Percentiles rank a stretch among this genome's conserved stretches.
These are phyloP conservation scores for Eubasilissa regina DNA, from an alignment of 1,140 invertebrate species.

Conservation along the genomic window DNA sequence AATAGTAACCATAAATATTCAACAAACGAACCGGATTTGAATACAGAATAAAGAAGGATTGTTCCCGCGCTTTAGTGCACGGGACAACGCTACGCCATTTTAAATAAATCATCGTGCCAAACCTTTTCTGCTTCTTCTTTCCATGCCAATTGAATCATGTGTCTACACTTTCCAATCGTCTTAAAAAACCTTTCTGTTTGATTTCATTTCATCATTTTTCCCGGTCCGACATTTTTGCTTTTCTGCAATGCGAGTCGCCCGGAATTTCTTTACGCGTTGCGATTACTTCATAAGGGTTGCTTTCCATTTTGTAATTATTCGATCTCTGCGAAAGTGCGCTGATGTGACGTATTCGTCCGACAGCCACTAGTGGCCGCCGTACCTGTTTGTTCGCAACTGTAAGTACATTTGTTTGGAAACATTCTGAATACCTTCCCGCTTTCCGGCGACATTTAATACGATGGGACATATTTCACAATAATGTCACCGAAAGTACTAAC, in stretches of 20 bases:
- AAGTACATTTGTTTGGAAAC: neutral
- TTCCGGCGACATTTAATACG: slow-evolving; percentile 2
- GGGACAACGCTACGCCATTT: slow-evolving; percentile 5
- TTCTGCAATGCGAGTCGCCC: neutral
- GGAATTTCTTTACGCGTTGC: neutral
- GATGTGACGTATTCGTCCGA: neutral
- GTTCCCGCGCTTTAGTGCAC: slow-evolving; percentile 29
- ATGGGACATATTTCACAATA: neutral
- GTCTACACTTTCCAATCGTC: neutral
- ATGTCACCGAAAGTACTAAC: neutral
- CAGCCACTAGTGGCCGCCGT: too few species aligned
- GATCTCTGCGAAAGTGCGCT: neutral
- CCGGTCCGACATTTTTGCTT: neutral
- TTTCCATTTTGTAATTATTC: neutral
- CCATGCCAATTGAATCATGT: neutral
- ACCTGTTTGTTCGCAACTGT: neutral
- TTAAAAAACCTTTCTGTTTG: neutral
- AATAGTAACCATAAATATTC: slow-evolving; percentile 45
- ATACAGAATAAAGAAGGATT: slow-evolving; percentile 34
- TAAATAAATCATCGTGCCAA: slow-evolving; percentile 38
- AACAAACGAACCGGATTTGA: slow-evolving; percentile 42
- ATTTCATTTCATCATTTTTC: too few species aligned
- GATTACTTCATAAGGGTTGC: neutral
- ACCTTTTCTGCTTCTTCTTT: slow-evolving; percentile 12
- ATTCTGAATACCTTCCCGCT: slow-evolving; percentile 5